Evolutionary conservation across 2,797 vertebrate genomes (phyloP), one percentile per base, ranked within the genome.

Genomic region (Cirrhinus mrigala): DNA sequence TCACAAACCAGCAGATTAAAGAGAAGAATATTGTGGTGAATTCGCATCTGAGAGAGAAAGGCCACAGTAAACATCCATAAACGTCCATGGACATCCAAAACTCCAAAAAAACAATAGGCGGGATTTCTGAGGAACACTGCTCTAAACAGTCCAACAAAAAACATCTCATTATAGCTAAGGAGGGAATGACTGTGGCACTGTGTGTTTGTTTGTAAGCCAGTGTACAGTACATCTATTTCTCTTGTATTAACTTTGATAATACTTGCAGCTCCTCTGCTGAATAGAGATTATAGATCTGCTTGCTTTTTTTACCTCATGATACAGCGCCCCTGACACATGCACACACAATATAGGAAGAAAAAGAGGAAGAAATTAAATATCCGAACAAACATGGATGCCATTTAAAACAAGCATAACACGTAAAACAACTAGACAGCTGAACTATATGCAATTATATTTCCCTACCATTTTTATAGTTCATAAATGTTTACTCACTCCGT

Each of bases 101-200:
- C 93, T 94, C 92, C 93, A 92, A 91, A 93, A 94, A 92, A 94
- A 92, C 92, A 86, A 79, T 9, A 77, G 89, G 90, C 92, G 93
- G 91, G 92, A 92, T 95, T 91, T 91, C 90, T 91, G 91, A 46
- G 44, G 91, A 94, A 94, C 94, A 95, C 95, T 95, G 89, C 93
- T 93, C 94, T 93, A 92, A 33, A 66, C 15, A 90, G 91, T 95
- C 91, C 92, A 92, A 91, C 54, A 46, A 62, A 92, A 94, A 95
- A 94, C 95, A 94, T 95, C 94, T 95, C 93, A 95, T 96, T 95
- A 95, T 92, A 92, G 92, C 93, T 96, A 95, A 95, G 94, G 92
- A 95, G 93, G 88, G 89, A 92, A 93, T 92, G 93, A 94, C 92
- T 95, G 92, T 94, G 92, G 93, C 93, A 93, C 90, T 14, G 33